Evolutionary conservation across 2,113 vertebrate species (phyloP).

Genomic region (Heterochromis multidens): DNA sequence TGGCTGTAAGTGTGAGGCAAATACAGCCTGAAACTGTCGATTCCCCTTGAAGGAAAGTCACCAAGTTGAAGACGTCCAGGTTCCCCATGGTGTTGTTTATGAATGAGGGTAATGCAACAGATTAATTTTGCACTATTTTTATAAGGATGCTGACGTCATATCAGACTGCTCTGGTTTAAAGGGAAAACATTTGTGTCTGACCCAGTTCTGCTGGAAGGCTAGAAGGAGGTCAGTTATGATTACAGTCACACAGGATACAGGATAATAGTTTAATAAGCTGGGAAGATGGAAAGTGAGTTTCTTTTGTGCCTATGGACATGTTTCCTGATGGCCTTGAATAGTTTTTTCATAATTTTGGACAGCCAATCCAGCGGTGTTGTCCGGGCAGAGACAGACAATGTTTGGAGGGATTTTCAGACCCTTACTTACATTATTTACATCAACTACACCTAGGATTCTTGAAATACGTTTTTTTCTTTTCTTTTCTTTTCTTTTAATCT

Average conservation of each 20-base stretch:
- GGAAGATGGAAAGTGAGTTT: neutral
- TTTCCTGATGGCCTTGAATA: neutral
- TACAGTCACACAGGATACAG: neutral
- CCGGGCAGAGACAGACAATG: neutral
- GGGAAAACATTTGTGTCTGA: neutral
- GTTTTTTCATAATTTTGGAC: conserved; percentile 4
- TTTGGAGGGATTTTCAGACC: neutral
- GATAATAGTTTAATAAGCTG: neutral
- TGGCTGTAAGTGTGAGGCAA: neutral
- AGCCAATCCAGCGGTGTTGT: neutral
- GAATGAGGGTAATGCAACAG: neutral
- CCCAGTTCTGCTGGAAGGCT: neutral
- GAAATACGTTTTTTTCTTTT: too few species aligned
- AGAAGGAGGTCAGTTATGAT: neutral
- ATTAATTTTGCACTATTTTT: neutral
- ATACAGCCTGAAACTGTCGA: neutral
- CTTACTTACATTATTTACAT: too few species aligned
- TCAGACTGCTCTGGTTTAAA: neutral
- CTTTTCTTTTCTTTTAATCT: neutral
- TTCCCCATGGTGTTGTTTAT: neutral
- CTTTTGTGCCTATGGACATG: neutral
- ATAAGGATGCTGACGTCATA: neutral
- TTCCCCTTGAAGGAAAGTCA: neutral
- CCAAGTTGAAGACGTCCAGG: neutral
- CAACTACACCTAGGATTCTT: too few species aligned